A percentile compares a stretch with the other conserved stretches of the same genome.
These are phyloP conservation scores for Solenopsis invicta DNA, from an alignment of 1,140 invertebrate species.

Conservation along the genomic window DNA sequence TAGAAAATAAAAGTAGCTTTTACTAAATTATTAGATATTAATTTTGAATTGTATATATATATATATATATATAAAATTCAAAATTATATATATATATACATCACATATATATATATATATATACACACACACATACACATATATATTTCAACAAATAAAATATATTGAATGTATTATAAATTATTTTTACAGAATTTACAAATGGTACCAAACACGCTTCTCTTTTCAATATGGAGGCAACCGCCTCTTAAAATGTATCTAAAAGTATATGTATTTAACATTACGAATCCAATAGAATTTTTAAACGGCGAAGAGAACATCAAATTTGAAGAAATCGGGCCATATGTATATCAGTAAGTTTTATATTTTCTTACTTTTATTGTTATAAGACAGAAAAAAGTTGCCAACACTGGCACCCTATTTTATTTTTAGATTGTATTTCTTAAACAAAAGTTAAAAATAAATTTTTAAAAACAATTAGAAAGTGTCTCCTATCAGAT, in stretches of 20 bases:
- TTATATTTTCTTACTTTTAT: not conserved
- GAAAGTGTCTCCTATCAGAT: no score
- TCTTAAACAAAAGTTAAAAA: no score
- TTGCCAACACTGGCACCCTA: no score
- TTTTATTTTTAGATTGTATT: no score
- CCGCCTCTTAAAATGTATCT: constrained; percentile 91
- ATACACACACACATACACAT: no score
- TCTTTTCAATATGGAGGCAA: constrained; percentile 90
- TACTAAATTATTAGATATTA: constrained; percentile 2
- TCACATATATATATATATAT: no score
- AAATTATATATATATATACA: no score
- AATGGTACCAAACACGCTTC: constrained; percentile 79
- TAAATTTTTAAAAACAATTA: no score
- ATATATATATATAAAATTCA: not conserved
- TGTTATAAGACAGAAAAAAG: not conserved
- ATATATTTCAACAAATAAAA: not conserved
- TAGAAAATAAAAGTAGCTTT: not conserved
- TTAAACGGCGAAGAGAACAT: constrained; percentile 89
- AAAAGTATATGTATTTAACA: constrained; percentile 94
- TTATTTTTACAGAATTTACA: constrained; percentile 54
- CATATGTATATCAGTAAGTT: constrained; percentile 94
- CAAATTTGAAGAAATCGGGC: constrained; percentile 92
- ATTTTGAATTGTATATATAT: not conserved
- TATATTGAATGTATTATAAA: not conserved
- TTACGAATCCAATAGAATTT: constrained; percentile 93